Base-by-base conservation (phyloP, 1,140 invertebrate genomes). In the Nasonia vitripennis region DNA sequence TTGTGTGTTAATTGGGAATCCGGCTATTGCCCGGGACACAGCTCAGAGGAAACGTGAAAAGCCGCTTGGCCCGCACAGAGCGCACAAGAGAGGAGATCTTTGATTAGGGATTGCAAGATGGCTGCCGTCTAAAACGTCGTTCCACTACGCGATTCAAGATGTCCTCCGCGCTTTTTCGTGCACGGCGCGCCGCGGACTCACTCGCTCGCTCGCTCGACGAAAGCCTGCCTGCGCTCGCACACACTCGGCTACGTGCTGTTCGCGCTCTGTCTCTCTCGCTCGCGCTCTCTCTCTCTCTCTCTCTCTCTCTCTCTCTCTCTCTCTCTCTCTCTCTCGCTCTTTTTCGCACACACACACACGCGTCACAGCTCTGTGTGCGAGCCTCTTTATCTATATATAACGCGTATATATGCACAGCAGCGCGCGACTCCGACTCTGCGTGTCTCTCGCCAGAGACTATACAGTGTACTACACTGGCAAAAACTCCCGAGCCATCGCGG, bases 91-190 rank as follows among this genome's bases (percentile, higher is more conserved):
- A 86, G 85, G 92, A 92, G 92, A 92, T 93, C 93, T 93, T 94
- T 93, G 93, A 94, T 94, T 94, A 93, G 93, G 91, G 93, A 94
- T 94, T 93, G 92, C 93, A 94, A 94, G 92, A 94, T 94, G 93
- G 93, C 93, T 89, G 91, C 91, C 89, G 90, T 91, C 92, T 93
- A 93, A 86, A 93, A 93, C 92, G 93, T 93, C 92, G 92, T 91
- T 88, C 89, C 88, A 93, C 93, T 91, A 89, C 92, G 91, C 88
- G 89, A 88, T 86, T 92, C 92, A 93, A 90, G 84, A 85, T 85
- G 84, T 85, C 84, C 84, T 85, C 84, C 84, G 84, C 78, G 87
- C 83, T 87, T 84, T 75, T 86, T 81, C 71, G 41, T 71, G 71
- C 73, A 75, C 68, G 68, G 82, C 75, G 82, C 55, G 37, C 75